Base-by-base conservation (phyloP, 2,797 vertebrate species). In the Darevskia mixta region DNA sequence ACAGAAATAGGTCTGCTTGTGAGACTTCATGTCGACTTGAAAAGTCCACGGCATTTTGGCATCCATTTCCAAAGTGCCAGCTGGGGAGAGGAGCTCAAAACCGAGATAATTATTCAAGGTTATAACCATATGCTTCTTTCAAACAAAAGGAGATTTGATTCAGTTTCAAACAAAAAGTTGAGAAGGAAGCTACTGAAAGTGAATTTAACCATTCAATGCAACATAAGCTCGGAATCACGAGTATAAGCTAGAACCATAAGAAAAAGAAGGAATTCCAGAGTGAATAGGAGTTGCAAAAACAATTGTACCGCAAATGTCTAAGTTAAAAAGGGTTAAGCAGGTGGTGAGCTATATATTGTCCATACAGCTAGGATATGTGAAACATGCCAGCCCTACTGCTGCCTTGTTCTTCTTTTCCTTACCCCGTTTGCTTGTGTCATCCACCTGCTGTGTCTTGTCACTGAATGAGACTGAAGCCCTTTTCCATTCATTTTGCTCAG, bases 101-200 rank as follows among this genome's bases (percentile, higher is more conserved):
- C 72, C 55, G 87, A 91, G 94, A 90, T 8, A 91, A 85, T 77
- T 91, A 90, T 58, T 80, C 69, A 87, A 58, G 41, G 71, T 87
- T 87, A 75, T 71, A 67, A 67, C 7, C 69, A 20, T 32, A 79
- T 87, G 69, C 61, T 93, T 92, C 72, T 79, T 93, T 91, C 75
- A 82, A 88, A 88, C 38, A 58, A 66, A 73, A 77, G 17, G 67
- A 79, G 82, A 20, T 90, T 85, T 73, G 43, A 90, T 82, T 86
- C 83, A 91, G 72, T 92, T 93, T 80, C 91, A 83, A 87, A 89
- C 90, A 91, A 91, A 64, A 94, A 76, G 92, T 91, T 92, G 86
- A 72, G 0, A 5, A 76, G 64, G 58, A 71, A 93, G 90, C 76
- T 91, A 81, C 83, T 83, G 77, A 58, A 82, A 86, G 81, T 90